phyloP scores from a whole-genome alignment of 2,113 vertebrate genomes.

The Shinisaurus crocodilurus region DNA sequence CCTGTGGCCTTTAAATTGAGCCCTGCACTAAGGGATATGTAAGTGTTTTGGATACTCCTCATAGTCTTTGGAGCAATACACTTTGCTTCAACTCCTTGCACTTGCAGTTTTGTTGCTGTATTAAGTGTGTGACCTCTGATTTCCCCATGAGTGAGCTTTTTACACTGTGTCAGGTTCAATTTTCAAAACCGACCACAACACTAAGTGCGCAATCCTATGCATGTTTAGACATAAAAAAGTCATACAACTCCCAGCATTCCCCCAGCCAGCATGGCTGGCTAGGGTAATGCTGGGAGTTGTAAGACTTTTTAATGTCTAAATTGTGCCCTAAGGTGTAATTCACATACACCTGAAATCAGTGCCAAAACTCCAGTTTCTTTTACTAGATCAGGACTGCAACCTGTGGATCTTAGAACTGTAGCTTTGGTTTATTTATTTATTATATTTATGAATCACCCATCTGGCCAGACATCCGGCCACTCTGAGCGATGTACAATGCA shows the following conservation, averaged over 20 bases:
- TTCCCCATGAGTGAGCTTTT: background rate
- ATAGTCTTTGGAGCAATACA: background rate
- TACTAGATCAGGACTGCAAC: background rate
- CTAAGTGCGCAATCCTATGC: too few species aligned
- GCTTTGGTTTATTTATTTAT: too few species aligned
- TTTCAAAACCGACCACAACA: background rate
- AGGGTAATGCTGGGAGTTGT: too few species aligned
- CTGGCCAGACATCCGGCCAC: too few species aligned
- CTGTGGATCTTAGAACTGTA: background rate
- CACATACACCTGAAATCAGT: background rate
- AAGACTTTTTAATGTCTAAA: too few species aligned
- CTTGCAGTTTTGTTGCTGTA: background rate
- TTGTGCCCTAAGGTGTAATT: background rate
- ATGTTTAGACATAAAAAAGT: too few species aligned
- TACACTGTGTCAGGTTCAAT: background rate
- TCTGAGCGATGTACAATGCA: too few species aligned
- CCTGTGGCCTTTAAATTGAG: background rate
- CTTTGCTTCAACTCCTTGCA: background rate
- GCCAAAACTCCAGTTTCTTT: background rate
- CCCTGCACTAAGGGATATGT: background rate
- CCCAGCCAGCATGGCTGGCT: too few species aligned
- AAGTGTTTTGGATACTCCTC: background rate
- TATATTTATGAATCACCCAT: too few species aligned
- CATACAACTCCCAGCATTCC: too few species aligned
- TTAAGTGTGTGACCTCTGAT: background rate